Percentiles rank a stretch among this genome's conserved stretches.
phyloP scores from a whole-genome alignment of 2,113 vertebrate genomes.

The Numida meleagris region DNA sequence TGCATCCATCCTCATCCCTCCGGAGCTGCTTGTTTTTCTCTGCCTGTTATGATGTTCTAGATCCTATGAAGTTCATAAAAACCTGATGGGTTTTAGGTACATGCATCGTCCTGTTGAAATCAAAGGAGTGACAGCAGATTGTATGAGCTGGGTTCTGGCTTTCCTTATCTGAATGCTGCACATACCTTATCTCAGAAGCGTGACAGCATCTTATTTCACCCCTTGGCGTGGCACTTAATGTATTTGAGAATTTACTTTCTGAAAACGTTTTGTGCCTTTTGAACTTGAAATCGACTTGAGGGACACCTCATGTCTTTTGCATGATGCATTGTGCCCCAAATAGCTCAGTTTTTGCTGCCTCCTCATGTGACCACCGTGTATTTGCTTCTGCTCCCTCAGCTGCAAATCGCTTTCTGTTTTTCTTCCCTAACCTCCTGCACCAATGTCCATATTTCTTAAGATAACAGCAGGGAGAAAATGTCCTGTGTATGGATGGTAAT shows the following conservation, averaged over 20 bases:
- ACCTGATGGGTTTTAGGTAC: not conserved
- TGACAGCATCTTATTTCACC: not conserved
- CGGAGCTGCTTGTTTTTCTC: not conserved
- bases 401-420: slow-evolving; percentile 2
- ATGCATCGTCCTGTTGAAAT: not conserved
- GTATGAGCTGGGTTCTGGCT: not conserved
- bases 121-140: fast-evolving
- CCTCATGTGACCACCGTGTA: not conserved
- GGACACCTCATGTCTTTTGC: not conserved
- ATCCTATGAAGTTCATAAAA: fast-evolving
- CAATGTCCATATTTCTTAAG: not conserved
- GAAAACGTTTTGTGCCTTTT: slow-evolving; percentile 52
- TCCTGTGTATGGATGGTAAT: not conserved
- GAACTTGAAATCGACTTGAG: slow-evolving; percentile 9
- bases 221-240: not conserved
- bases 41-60: fast-evolving
- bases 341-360: slow-evolving; percentile 37
- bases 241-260: slow-evolving; percentile 23
- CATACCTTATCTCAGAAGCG: not conserved
- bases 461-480: slow-evolving; percentile 21
- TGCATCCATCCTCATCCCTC: fast-evolving
- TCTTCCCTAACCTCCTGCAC: not conserved
- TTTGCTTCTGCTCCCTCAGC: slow-evolving; percentile 29
- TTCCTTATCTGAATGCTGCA: not conserved
- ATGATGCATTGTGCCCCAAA: slow-evolving; percentile 46